Base-by-base conservation (phyloP, 2,888 invertebrate genomes). In the Leucophenga montana region DNA sequence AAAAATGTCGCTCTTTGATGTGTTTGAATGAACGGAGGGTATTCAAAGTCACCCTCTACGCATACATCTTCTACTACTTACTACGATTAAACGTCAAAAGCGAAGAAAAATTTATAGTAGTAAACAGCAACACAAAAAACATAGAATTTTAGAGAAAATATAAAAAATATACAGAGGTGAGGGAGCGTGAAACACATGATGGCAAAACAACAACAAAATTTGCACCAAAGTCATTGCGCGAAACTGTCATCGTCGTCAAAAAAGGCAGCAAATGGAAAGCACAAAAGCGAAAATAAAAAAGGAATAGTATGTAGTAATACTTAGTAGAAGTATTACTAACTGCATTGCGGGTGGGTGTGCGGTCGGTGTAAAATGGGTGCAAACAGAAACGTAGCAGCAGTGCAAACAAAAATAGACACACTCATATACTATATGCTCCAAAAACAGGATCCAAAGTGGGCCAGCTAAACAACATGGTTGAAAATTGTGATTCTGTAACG, bases 1-100 rank as follows among this genome's bases (percentile, higher is more conserved):
- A 64, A 64, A 64, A 64, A 64, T 22, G 62, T 46, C 48, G 62
- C 27, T 27, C 62, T 64, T 64, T 64, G 62, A 64, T 64, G 62
- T 22, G 33, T 18, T 61, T 61, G 33, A 27, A 44, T 64, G 46
- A 11, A 48, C 2, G 39, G 8, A 39, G 39, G 39, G 9, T 39
- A 8, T 39, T 5, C 11, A 8, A 8, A 39, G 8, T 11, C 3
- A 8, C 39, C 4, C 39, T 39, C 9, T 11, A 39, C 39, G 1
- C 39, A n/a, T 39, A 11, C 39, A 39, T 39, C 20, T 46, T 64
- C 22, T 48, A 48, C 62, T 64, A 64, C 62, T 64, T 64, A 64
- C 62, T 64, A 64, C 62, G 62, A 64, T 48, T 64, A 64, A 48
- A 39, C 13, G 61, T 39, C 22, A 57, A 57, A 61, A 0, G 61